Base-by-base conservation (phyloP, 2,888 invertebrate species). In the Drosophila aldrichi region DNA sequence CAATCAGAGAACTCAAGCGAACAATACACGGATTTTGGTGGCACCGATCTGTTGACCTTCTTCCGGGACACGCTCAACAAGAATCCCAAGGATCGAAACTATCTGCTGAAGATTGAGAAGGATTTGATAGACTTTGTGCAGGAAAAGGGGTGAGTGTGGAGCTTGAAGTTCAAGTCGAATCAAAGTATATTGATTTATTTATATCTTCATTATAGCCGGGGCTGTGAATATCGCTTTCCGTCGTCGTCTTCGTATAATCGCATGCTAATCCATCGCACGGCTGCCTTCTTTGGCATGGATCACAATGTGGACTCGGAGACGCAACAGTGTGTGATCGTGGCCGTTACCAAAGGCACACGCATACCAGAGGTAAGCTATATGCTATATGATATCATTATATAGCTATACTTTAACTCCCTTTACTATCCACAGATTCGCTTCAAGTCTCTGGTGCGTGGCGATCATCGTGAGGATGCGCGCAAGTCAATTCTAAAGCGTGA, bases 231-330 rank as follows among this genome's bases (percentile, higher is more conserved):
- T 86, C 96, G 96, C 88, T 98, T 98, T 93, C 97, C 97, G 20
- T 96, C 96, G 91, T 97, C 98, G 96, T 97, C 98, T 70, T 98
- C 98, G 60, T 99, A 99, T 94, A 98, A 98, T 76, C 95, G 99
- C 36, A 98, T 99, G 98, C 93, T 99, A 84, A 97, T 98, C 2
- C 99, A 99, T 92, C 96, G 98, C 38, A 97, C 97, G 70, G 98
- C 98, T 0, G 96, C 98, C 20, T 97, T 97, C 91, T 98, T 98
- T 93, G 98, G 98, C 63, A 96, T 99, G 94, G 97, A 97, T 62
- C 98, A 99, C 92, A 97, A 98, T 91, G 96, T 98, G 25, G 98
- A 98, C 93, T 95, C 96, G 73, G 94, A 95, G 18, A 97, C 97
- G 70, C 95, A 95, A 84, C 95, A 95, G 84, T 96, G 96, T 60